Percentiles rank a stretch among this genome's conserved stretches.
phyloP scores from a whole-genome alignment of 2,113 vertebrate genomes.

The Hystrix cristata region DNA sequence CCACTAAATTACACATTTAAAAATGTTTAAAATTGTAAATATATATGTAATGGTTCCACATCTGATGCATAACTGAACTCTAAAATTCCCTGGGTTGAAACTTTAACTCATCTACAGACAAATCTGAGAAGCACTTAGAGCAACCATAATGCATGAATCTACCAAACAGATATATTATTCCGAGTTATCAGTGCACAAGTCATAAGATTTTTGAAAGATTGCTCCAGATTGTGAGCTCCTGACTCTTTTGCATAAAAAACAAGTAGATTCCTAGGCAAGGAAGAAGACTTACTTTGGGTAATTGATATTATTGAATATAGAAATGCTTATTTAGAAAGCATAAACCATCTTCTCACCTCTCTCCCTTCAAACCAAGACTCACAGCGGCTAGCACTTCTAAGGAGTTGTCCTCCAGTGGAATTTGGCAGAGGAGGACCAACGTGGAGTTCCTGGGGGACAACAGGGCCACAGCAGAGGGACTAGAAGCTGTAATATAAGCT shows the following conservation, averaged over 20 bases:
- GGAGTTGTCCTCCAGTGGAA: neutral
- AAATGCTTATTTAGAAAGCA: neutral
- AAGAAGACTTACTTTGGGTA: neutral
- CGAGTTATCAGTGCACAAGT: neutral
- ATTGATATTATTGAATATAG: neutral
- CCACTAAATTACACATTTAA: neutral
- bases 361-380: neutral
- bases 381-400: neutral
- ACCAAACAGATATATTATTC: neutral
- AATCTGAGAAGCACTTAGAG: neutral
- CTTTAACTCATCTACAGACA: neutral
- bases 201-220: neutral
- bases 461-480: neutral
- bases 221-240: constrained; percentile 6
- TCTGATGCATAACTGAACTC: neutral
- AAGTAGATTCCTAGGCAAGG: constrained; percentile 11
- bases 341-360: constrained; percentile 27
- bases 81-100: neutral
- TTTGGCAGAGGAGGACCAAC: neutral
- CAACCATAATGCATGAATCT: neutral
- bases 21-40: constrained; percentile 24
- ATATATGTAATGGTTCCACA: neutral
- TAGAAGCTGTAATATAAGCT: neutral
- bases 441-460: neutral
- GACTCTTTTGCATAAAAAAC: constrained; percentile 5